Base-by-base conservation (phyloP, 2,113 vertebrate genomes). In the Varanus salvator region DNA sequence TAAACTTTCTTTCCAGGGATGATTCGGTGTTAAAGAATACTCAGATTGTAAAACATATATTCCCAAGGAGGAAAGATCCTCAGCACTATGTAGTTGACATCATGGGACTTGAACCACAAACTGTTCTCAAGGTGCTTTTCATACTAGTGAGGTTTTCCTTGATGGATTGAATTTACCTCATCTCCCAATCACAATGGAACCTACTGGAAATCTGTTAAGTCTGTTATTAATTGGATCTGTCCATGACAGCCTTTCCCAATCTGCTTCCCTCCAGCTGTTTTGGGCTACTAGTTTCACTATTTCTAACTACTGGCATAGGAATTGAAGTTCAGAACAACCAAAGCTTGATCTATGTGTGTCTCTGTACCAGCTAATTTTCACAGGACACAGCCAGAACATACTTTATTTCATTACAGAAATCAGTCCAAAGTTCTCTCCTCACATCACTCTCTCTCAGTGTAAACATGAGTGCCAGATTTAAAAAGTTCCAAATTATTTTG, bases 1-100 rank as follows among this genome's bases (percentile, higher is more conserved):
- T 76, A 71, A 85, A 29, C 72, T 27, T 78, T 92, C 78, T 93
- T 93, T 82, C 69, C 34, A 60, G 38, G 50, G 3, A 81, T 52
- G 68, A 8, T 80, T 38, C 78, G 82, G 31, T 29, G 81, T 74
- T n/a, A 3, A 0, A 1, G 50, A 84, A 27, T 80, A 82, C 80
- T 89, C 87, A 84, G 50, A 87, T 4, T 6, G 19, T 89, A 85
- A 2, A 19, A 72, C 19, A 83, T 78, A 76, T 50, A 76, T 90
- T 93, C 48, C 86, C 90, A 82, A 80, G 52, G 68, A 0, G 0
- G 85, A 19, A 64, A 66, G 1, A 52, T 77, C 29, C n/a, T 93
- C 86, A 69, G 29, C 54, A n/a, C 25, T 0, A 81, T 27, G 27
- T 84, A 85, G 54, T 0, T 91, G 86, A 54, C n/a, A 78, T 5